These are phyloP conservation scores for Elmis aenea DNA, from an alignment of 2,888 invertebrate species.

Conservation along the genomic window DNA sequence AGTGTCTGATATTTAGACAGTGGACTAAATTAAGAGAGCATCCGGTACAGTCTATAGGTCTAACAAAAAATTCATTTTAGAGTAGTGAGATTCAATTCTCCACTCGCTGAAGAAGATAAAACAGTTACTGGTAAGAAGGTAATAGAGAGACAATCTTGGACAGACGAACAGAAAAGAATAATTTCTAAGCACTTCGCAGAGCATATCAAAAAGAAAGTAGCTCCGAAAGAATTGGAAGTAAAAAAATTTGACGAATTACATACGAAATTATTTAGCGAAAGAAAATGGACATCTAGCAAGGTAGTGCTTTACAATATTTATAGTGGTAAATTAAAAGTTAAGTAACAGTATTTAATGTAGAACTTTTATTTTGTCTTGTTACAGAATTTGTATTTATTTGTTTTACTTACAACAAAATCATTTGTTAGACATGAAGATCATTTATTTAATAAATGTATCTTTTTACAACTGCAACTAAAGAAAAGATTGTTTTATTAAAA, in stretches of 20 bases:
- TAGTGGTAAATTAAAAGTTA: constrained; percentile 1
- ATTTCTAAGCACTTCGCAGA: constrained; percentile 1
- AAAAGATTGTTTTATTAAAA: constrained; percentile 1
- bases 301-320: constrained; percentile 1
- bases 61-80: too few relatives aligned
- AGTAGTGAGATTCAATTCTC: too few relatives aligned
- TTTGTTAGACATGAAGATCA: too few relatives aligned
- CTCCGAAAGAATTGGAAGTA: constrained; percentile 2
- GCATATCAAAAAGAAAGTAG: constrained; percentile 1
- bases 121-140: background rate
- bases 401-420: too few relatives aligned
- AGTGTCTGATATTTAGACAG: too few relatives aligned
- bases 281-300: constrained; percentile 1
- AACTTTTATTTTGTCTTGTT: too few relatives aligned
- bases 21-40: too few relatives aligned
- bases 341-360: too few relatives aligned
- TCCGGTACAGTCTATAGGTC: too few relatives aligned
- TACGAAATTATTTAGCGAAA: constrained; percentile 1
- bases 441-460: background rate
- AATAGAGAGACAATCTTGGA: constrained; percentile 1
- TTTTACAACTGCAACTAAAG: background rate
- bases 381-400: too few relatives aligned
- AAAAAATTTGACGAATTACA: background rate
- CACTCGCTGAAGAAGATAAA: too few relatives aligned
- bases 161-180: constrained; percentile 2